Base-by-base conservation (phyloP, 2,113 vertebrate species). In the Chinchilla lanigera region DNA sequence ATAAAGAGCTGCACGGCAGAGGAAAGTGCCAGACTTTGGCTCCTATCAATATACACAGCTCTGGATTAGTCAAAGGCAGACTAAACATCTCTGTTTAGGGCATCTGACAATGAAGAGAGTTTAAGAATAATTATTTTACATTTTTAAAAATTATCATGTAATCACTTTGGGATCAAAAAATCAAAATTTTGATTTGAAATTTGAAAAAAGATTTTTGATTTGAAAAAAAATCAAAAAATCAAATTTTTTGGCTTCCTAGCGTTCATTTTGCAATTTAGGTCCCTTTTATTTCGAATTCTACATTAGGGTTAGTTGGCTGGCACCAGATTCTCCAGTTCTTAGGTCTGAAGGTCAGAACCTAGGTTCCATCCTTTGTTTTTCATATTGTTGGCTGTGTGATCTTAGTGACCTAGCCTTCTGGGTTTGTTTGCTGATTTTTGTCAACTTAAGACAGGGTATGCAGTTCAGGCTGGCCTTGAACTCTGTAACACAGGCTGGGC, bases 301-400 rank as follows among this genome's bases (percentile, higher is more conserved):
- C n/a, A 8, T 63, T 86, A n/a, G n/a, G 24, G 20, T 50, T 85
- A 50, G 16, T 38, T 77, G 56, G 3, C 56, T 47, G 44, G 20
- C 30, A 30, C 78, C 56, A 63, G 44, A n/a, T n/a, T 65, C 60
- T 28, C 30, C 19, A 41, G 38, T 26, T 41, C 35, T 61, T 83
- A 33, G 65, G 52, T 73, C 41, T 81, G 83, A 87, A 92, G 67
- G 47, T 93, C 85, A 83, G 60, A 38, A 69, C 71, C 44, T 60
- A 38, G 28, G 24, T 88, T 93, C 63, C 3, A 22, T 44, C 38
- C 24, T 89, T 77, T 24, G 20, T 86, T 96, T 89, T 87, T 63
- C 84, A 50, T 87, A 85, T 90, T 83, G 44, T 73, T 89, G 58
- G 28, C 63, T 92, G 0, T 90, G 61, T 96, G 81, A 85, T 60